phyloP scores from a whole-genome alignment of 2,888 invertebrate species.

The Automeris io region DNA sequence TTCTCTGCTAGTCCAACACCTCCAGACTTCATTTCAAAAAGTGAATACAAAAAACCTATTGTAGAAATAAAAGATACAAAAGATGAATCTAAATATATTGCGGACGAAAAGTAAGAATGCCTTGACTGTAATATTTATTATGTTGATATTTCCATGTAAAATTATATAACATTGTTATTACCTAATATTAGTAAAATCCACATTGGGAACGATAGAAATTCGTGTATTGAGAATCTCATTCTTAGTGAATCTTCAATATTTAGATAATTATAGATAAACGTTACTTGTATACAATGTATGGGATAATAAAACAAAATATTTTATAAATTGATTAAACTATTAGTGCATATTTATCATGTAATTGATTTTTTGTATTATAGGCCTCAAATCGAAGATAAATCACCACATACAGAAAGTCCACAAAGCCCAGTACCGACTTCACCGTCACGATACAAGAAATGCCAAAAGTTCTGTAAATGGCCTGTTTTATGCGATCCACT shows the following conservation, averaged over 20 bases:
- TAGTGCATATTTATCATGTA: not conserved
- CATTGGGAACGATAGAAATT: no score
- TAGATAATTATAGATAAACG: no score
- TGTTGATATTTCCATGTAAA: no score
- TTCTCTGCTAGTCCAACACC: constrained; percentile 27
- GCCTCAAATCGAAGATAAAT: constrained; percentile 25
- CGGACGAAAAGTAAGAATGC: constrained; percentile 26
- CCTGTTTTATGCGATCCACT: constrained; percentile 47
- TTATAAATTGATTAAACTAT: not conserved
- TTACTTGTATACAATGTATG: no score
- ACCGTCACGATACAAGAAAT: constrained; percentile 34
- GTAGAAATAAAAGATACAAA: constrained; percentile 42
- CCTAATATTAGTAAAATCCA: no score
- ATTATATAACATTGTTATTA: no score
- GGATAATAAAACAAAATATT: no score
- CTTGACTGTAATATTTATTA: no score
- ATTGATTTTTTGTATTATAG: constrained; percentile 14
- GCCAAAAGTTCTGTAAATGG: constrained; percentile 30
- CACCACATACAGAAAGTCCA: constrained; percentile 37
- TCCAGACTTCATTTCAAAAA: constrained; percentile 19
- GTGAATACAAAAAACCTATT: constrained; percentile 29
- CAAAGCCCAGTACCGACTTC: constrained; percentile 60
- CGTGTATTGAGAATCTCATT: no score
- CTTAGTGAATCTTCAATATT: no score
- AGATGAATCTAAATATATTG: constrained; percentile 19